A percentile compares a stretch with the other conserved stretches of the same genome.
These are phyloP conservation scores for Cephalopterus ornatus DNA, from an alignment of 2,113 vertebrate species.

Conservation along the genomic window DNA sequence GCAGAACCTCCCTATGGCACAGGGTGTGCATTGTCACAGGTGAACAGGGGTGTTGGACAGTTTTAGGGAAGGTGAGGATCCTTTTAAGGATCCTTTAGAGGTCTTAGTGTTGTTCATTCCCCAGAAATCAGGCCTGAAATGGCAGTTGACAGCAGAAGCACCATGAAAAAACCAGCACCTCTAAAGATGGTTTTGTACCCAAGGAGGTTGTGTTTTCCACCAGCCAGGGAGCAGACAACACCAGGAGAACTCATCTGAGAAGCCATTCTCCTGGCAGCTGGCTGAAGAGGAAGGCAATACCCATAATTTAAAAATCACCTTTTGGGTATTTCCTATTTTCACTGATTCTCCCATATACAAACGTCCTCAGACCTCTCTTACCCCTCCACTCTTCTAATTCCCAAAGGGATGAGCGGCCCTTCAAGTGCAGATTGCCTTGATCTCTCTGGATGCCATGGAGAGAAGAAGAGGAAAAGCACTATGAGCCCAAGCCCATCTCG, in stretches of 20 bases:
- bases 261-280: background rate
- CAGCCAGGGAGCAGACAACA: background rate
- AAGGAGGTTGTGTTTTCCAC: background rate
- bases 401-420: background rate
- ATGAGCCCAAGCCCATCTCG: fast-evolving
- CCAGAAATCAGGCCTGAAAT: background rate
- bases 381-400: background rate
- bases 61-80: background rate
- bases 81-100: background rate
- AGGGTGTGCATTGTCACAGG: background rate
- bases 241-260: background rate
- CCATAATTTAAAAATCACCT: background rate
- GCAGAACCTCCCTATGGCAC: fast-evolving
- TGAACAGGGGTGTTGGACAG: background rate
- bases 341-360: background rate
- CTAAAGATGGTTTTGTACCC: background rate
- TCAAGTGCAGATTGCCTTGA: background rate
- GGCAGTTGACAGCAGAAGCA: background rate
- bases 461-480: background rate
- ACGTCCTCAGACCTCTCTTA: background rate
- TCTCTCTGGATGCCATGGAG: background rate
- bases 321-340: background rate
- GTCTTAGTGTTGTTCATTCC: background rate
- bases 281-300: background rate
- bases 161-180: background rate